Evolutionary conservation across 2,888 invertebrate species (phyloP).

Genomic region (Sarcophaga rosellei): DNA sequence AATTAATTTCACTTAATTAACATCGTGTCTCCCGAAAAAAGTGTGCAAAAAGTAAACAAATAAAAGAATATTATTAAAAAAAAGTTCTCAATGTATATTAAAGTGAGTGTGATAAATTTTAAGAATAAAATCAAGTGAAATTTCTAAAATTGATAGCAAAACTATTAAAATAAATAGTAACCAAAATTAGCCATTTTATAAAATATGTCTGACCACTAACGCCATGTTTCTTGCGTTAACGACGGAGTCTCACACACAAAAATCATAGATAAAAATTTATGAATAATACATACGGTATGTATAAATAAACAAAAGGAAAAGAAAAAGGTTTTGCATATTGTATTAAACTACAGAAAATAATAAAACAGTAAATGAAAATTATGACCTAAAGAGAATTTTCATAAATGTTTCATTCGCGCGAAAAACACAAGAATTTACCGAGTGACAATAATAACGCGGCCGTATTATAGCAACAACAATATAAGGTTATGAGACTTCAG

Average conservation of each 20-base stretch:
- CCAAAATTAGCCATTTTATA: neutral
- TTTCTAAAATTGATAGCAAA: neutral
- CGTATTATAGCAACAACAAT: constrained; percentile 22
- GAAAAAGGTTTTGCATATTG: neutral
- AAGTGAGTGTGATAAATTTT: neutral
- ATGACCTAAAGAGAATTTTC: neutral
- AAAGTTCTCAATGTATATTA: neutral
- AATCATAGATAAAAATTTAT: neutral
- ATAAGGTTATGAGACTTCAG: neutral
- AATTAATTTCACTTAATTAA: neutral
- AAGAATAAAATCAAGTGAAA: neutral
- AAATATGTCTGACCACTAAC: constrained; percentile 23
- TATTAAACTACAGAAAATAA: neutral
- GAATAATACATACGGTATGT: neutral
- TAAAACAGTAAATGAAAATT: neutral
- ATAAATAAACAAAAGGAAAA: constrained; percentile 1
- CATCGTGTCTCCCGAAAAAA: constrained; percentile 40
- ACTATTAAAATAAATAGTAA: neutral
- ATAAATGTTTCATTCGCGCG: neutral
- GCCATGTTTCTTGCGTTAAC: constrained; percentile 37
- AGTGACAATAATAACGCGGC: constrained; percentile 18
- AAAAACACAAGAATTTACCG: constrained; percentile 13
- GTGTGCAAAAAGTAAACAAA: constrained; percentile 61
- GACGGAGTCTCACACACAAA: neutral
- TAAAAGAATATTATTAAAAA: neutral